Evolutionary conservation across 2,888 invertebrate species (phyloP).

Genomic region (Catocala nupta): DNA sequence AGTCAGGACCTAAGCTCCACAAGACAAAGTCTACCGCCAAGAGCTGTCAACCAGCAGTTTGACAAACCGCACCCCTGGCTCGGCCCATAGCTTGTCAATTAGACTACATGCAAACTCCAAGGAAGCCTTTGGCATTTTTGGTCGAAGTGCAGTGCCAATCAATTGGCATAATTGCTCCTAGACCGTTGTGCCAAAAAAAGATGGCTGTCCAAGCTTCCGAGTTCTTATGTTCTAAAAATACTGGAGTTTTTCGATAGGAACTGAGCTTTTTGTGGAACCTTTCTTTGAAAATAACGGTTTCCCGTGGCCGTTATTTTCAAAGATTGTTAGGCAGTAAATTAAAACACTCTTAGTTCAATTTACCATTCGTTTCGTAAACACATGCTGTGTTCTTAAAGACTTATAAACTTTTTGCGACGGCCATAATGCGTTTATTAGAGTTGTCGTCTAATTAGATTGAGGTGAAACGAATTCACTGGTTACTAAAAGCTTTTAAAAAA

Average conservation of each 20-base stretch:
- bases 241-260: too few relatives aligned
- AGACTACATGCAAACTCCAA: conserved; percentile 4
- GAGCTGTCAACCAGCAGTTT: background rate
- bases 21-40: background rate
- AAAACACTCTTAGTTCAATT: too few relatives aligned
- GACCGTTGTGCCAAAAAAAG: conserved; percentile 2
- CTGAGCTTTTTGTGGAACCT: background rate
- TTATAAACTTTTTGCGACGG: too few relatives aligned
- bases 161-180: conserved; percentile 36
- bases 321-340: too few relatives aligned
- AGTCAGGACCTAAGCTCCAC: conserved; percentile 6
- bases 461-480: too few relatives aligned
- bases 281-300: background rate
- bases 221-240: background rate
- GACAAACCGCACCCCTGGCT: conserved; percentile 4
- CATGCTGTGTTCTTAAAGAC: too few relatives aligned
- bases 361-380: too few relatives aligned
- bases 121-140: conserved; percentile 13
- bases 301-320: too few relatives aligned
- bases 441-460: background rate
- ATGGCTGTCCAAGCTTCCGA: background rate
- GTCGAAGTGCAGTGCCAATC: conserved; percentile 34
- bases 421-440: conserved; percentile 2
- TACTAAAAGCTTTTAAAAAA: too few relatives aligned
- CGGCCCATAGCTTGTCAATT: conserved; percentile 14